Evolutionary conservation across 2,888 invertebrate species (phyloP).

Genomic region (Amblyjoppa fuscipennis): DNA sequence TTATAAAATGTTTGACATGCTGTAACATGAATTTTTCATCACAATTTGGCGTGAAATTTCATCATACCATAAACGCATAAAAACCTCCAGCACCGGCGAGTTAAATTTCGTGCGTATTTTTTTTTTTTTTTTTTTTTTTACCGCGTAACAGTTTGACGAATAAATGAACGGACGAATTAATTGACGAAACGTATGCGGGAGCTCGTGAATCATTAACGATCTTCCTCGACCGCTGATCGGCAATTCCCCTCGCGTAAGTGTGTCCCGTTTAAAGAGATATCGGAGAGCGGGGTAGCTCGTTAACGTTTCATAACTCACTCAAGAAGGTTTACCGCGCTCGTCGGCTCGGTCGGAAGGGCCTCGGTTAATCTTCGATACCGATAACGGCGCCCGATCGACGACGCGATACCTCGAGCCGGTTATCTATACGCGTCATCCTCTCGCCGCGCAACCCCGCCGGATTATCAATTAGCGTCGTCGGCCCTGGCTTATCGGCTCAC

Average conservation of each 20-base stretch:
- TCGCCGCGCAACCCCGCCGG: constrained; percentile 30
- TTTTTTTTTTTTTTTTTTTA: not conserved
- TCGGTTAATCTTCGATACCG: constrained; percentile 71
- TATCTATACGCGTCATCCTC: constrained; percentile 40
- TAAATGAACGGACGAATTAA: not conserved
- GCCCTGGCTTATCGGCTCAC: constrained; percentile 43
- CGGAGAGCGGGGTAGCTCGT: constrained; percentile 62
- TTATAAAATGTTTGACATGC: too few species aligned
- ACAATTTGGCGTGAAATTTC: too few species aligned
- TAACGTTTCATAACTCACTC: constrained; percentile 64
- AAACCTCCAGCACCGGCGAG: too few species aligned
- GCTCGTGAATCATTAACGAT: not conserved
- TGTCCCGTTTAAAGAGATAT: constrained; percentile 35
- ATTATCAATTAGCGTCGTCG: constrained; percentile 59
- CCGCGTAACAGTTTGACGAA: not conserved
- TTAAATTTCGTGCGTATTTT: not conserved
- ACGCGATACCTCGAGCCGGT: constrained; percentile 26
- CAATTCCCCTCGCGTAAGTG: constrained; percentile 6
- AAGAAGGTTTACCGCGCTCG: constrained; percentile 17
- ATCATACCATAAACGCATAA: too few species aligned
- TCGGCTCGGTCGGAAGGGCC: constrained; percentile 40
- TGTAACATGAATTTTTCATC: too few species aligned
- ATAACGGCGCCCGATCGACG: constrained; percentile 68
- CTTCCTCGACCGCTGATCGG: not conserved
- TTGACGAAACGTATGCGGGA: not conserved